Conservation (phyloP, 2,888 invertebrate genomes). For the Ophraella communa region DNA sequence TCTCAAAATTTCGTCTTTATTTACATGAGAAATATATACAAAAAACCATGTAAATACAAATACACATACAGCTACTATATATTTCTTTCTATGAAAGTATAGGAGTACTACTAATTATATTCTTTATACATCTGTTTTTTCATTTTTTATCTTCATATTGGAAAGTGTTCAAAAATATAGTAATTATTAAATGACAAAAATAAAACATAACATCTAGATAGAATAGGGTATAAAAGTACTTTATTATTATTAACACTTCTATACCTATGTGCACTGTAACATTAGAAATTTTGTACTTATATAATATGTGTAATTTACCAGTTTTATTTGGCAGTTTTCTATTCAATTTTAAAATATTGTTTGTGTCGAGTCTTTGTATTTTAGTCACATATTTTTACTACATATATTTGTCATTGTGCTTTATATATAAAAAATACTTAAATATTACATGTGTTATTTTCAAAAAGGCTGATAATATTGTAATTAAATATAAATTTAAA, state of each 20-base stretch:
- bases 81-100: neutral
- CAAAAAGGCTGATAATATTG: conserved; percentile 19
- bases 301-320: neutral
- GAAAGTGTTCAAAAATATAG: neutral
- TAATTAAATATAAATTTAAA: conserved; percentile 14
- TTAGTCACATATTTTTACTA: neutral
- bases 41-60: neutral
- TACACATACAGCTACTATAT: neutral
- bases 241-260: neutral
- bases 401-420: conserved; percentile 5
- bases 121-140: no score
- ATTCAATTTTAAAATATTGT: neutral
- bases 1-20: neutral
- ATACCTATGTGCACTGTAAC: neutral
- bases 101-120: neutral
- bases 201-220: neutral
- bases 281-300: neutral
- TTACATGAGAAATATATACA: neutral
- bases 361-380: neutral
- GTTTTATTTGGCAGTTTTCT: neutral
- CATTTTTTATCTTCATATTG: neutral
- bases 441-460: conserved; percentile 4
- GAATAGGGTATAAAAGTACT: neutral
- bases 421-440: conserved; percentile 3
- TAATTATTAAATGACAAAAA: neutral